phyloP scores from a whole-genome alignment of 2,888 invertebrate species.

The Andrena hattorfiana region DNA sequence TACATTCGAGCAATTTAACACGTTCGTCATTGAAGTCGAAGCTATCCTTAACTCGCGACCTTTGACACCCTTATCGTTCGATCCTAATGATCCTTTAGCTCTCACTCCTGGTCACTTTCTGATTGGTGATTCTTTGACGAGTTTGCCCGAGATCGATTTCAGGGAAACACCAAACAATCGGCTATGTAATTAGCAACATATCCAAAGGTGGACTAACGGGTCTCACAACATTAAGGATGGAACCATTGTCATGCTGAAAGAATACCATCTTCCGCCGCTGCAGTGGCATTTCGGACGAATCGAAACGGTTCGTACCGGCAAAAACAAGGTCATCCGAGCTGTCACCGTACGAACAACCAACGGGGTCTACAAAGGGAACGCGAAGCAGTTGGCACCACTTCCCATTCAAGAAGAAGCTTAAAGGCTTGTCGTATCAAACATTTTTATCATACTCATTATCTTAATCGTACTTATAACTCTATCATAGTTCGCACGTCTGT shows the following conservation, averaged over 20 bases:
- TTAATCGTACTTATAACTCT: accelerated
- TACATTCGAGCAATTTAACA: conserved; percentile 13
- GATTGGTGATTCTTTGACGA: background rate
- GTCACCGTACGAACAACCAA: background rate
- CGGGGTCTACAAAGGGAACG: background rate
- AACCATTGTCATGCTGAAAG: background rate
- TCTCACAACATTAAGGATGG: background rate
- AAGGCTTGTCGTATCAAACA: too few species aligned
- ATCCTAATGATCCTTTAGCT: background rate
- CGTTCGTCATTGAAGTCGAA: background rate
- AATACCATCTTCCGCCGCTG: conserved; percentile 7
- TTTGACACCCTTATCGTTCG: background rate
- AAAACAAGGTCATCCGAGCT: background rate
- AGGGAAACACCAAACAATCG: too few species aligned
- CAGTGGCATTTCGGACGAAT: conserved; percentile 11
- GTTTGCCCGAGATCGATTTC: background rate
- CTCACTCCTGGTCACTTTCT: conserved; percentile 16
- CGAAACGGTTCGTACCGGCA: background rate
- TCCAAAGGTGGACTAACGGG: background rate
- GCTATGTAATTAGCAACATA: too few species aligned
- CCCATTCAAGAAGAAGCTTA: background rate
- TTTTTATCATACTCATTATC: too few species aligned
- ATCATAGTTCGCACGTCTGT: too few species aligned
- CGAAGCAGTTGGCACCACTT: background rate
- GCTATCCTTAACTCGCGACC: conserved; percentile 10